Base-by-base conservation (phyloP, 2,113 vertebrate species). In the Phrynosoma blainvillii region DNA sequence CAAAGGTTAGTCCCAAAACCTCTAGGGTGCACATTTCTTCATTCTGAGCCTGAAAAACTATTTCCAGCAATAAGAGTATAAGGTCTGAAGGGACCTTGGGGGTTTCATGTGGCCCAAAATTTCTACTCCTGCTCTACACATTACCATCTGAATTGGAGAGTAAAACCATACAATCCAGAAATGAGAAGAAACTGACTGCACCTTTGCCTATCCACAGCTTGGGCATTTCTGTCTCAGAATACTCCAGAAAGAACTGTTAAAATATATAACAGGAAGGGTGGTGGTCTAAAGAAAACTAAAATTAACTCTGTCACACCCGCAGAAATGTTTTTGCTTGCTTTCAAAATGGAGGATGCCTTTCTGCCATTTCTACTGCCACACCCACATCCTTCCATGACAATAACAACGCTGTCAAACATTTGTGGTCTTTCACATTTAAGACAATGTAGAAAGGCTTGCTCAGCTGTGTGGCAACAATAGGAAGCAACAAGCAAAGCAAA, bases 401-500 rank as follows among this genome's bases (percentile, higher is more conserved):
- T 79, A 47, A 59, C 5, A 12, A 4, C 32, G 23, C 78, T 66
- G 2, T 25, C n/a, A 23, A 30, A 66, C 68, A 16, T 62, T 3
- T 75, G 74, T 6, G 2, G 56, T 59, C 59, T 3, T 14, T 78
- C 25, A 25, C 0, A 0, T 32, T 13, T 30, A 13, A 36, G 14
- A 23, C 32, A n/a, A 54, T 21, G n/a, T 3, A 23, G 16, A 40
- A n/a, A 54, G 68, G 3, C 52, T 84, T n/a, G 27, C 27, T 71
- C 47, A n/a, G 27, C n/a, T 18, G 30, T 32, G 54, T 80, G 88
- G 87, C 89, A 88, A 87, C 88, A 92, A 89, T 88, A 93, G 91
- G 89, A 93, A 94, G 91, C 75, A 84, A 85, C 90, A 86, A 68
- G 94, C 90, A 93, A 87, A 92, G 74, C 83, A 79, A 78, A 84